Evolutionary conservation across 2,797 vertebrate genomes (phyloP).

Genomic region (Ceryle rudis): DNA sequence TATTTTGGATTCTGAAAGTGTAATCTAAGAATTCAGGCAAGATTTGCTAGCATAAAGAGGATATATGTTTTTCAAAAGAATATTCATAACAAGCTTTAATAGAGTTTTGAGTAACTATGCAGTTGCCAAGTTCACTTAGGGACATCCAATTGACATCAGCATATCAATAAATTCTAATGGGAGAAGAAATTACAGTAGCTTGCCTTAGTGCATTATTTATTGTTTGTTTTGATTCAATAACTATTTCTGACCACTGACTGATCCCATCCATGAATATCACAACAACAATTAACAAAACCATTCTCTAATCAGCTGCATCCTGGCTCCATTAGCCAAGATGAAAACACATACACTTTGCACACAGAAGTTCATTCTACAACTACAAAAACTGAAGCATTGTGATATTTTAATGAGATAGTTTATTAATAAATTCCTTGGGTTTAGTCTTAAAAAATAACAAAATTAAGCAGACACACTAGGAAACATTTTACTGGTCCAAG

Average conservation of each 20-base stretch:
- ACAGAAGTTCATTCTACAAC: neutral
- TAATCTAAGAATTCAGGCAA: neutral
- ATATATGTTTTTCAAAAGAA: neutral
- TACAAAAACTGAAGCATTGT: neutral
- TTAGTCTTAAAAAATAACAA: neutral
- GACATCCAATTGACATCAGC: neutral
- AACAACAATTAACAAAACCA: neutral
- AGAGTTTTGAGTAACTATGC: neutral
- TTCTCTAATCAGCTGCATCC: neutral
- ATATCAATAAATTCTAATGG: neutral
- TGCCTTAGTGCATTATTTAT: slow-evolving; percentile 34
- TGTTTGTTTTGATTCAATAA: neutral
- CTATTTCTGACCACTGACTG: slow-evolving; percentile 3
- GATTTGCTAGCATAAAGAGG: neutral
- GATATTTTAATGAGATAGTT: neutral
- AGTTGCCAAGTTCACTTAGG: slow-evolving; percentile 34
- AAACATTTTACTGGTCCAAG: neutral
- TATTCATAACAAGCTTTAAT: neutral
- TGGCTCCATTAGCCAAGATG: neutral
- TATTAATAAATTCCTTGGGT: neutral
- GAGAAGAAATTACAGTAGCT: neutral
- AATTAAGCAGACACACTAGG: neutral
- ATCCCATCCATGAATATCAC: neutral
- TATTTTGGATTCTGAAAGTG: neutral
- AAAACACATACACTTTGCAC: neutral